Base-by-base conservation (phyloP, 2,888 invertebrate species). In the Gortyna flavago region DNA sequence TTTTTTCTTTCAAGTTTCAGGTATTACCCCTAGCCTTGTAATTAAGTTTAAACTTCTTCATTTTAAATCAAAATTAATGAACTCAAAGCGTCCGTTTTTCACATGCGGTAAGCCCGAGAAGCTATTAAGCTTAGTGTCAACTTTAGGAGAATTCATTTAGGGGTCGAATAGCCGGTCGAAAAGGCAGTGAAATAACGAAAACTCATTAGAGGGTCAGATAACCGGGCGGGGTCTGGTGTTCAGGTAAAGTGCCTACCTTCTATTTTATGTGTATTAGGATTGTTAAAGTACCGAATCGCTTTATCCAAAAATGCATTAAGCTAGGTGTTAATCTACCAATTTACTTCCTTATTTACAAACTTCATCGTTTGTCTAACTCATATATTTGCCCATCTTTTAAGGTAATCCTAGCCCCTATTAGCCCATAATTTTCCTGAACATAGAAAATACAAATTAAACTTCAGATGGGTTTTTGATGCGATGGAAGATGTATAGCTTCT, bases 161-260 rank as follows among this genome's bases (percentile, higher is more conserved):
- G 79, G 89, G 84, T 85, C 83, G 72, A 82, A 81, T 71, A 84
- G 81, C 77, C 83, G 82, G 85, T 84, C 82, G 78, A 80, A 87
- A 82, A 68, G 87, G 78, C 65, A 85, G 78, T 82, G 69, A 81
- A 83, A 89, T 88, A 89, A 87, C 85, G 84, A 86, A 88, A 89
- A 81, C 86, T 87, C 88, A 87, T 88, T 89, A 81, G 84, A 83
- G 83, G 89, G 89, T 86, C 83, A 84, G 85, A 83, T 87, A 85
- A 71, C 68, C 64, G 79, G 85, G 79, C 75, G 75, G 80, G 71
- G 83, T 77, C 75, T 74, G 64, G 71, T 80, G 83, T 81, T 66
- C 88, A 88, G 88, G 87, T 88, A 81, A 72, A 72, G 29, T 74
- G 59, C 76, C 61, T 66, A 71, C 69, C 74, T 67, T 75, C 70